A percentile compares a stretch with the other conserved stretches of the same genome.
Conservation (phyloP, 2,113 vertebrate species). For the Scortum barcoo region DNA sequence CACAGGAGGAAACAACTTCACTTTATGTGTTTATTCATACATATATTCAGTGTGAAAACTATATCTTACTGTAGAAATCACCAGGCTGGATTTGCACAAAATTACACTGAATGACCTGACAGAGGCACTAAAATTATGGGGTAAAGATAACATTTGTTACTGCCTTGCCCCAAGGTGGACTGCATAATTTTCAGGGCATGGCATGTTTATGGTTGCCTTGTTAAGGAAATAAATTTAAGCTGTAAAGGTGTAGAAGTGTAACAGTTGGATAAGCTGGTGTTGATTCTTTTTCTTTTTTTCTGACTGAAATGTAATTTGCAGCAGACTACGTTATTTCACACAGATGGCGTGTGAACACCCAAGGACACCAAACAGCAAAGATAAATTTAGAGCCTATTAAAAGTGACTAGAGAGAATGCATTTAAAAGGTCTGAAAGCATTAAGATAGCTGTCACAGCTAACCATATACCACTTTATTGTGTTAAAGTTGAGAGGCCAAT, state of each 20-base stretch:
- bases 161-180: not conserved
- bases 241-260: conserved; percentile 19
- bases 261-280: conserved; percentile 18
- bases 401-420: conserved; percentile 37
- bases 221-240: conserved; percentile 26
- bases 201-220: conserved; percentile 12
- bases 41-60: not conserved
- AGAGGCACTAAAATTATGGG: not conserved
- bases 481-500: conserved; percentile 18
- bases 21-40: not conserved
- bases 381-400: conserved; percentile 40
- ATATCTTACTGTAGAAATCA: not conserved
- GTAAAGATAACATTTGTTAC: not conserved
- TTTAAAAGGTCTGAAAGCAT: conserved; percentile 8
- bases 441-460: not conserved
- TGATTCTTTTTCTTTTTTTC: not conserved
- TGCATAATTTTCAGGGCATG: not conserved
- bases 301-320: conserved; percentile 15
- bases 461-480: not conserved
- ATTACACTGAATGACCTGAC: not conserved
- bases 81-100: not conserved
- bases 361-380: conserved; percentile 15
- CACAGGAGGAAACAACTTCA: not conserved
- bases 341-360: conserved; percentile 44
- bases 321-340: conserved; percentile 26